These are phyloP conservation scores for Caretta caretta DNA, from an alignment of 2,113 vertebrate species.

Conservation along the genomic window DNA sequence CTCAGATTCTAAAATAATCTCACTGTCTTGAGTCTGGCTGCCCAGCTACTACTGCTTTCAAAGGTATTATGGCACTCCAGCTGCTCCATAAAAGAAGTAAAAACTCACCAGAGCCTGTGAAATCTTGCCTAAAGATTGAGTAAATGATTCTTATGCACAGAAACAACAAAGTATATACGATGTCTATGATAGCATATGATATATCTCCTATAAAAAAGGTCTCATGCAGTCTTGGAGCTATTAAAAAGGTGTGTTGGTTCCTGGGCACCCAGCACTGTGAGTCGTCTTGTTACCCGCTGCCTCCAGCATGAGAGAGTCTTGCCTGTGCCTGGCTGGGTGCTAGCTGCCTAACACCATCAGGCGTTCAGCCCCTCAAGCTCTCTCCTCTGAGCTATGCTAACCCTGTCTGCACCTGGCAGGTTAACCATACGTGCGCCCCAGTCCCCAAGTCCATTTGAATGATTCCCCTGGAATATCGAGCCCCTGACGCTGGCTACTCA, in stretches of 20 bases:
- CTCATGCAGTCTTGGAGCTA: not conserved
- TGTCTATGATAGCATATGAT: not conserved
- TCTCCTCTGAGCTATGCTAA: not conserved
- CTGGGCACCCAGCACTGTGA: not conserved
- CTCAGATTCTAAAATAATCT: conserved; percentile 62
- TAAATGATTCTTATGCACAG: not conserved
- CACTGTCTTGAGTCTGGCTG: not conserved
- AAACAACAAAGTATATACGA: not conserved
- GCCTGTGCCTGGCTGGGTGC: not conserved
- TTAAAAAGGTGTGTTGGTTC: not conserved
- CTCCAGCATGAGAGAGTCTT: not conserved
- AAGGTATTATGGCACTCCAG: not conserved
- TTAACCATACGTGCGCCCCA: not conserved
- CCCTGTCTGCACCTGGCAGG: not conserved
- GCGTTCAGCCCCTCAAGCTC: not conserved
- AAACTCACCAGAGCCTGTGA: conserved; percentile 2
- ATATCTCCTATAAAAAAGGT: not conserved
- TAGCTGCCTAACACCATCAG: not conserved
- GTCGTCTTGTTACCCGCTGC: not conserved
- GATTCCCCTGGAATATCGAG: not conserved
- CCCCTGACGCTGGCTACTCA: not conserved
- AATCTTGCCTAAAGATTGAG: not conserved
- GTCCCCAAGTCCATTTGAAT: not conserved
- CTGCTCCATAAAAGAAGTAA: not conserved
- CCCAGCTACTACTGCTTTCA: conserved; percentile 1